phyloP scores from a whole-genome alignment of 2,113 vertebrate genomes.

The Cacatua alba region DNA sequence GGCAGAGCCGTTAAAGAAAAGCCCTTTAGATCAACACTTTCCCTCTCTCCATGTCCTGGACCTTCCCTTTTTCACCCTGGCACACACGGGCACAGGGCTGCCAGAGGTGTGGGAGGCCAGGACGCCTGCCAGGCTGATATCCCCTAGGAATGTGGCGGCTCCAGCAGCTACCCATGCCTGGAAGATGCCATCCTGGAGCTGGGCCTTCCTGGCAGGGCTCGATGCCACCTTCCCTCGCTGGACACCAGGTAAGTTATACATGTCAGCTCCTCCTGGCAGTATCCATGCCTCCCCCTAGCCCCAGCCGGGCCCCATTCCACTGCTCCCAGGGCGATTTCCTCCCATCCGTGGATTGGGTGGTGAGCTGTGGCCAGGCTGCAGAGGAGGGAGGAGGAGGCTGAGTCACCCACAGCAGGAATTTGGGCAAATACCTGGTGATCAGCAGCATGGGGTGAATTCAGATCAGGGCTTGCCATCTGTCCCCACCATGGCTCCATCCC shows the following conservation, averaged over 20 bases:
- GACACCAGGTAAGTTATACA: neutral
- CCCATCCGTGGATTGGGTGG: neutral
- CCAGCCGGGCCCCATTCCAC: accelerated
- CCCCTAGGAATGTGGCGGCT: neutral
- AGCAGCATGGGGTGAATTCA: neutral
- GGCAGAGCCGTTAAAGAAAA: neutral
- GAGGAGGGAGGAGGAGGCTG: constrained; percentile 11
- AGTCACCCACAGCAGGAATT: neutral
- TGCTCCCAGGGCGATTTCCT: neutral
- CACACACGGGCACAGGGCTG: neutral
- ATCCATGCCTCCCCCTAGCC: neutral
- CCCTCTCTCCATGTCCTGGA: neutral
- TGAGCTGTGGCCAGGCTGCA: neutral
- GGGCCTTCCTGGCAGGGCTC: neutral
- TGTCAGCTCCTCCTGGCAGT: neutral
- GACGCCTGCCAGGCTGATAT: neutral
- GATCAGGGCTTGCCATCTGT: neutral
- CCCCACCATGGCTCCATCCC: neutral
- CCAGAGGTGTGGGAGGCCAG: neutral
- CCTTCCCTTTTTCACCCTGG: neutral
- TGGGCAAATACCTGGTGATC: constrained; percentile 23
- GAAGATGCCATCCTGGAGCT: neutral
- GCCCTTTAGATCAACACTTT: neutral
- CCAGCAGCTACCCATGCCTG: neutral
- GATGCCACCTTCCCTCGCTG: accelerated